A percentile compares a stretch with the other conserved stretches of the same genome.
Evolutionary conservation across 2,113 vertebrate species (phyloP).

Genomic region (Phasianus colchicus): DNA sequence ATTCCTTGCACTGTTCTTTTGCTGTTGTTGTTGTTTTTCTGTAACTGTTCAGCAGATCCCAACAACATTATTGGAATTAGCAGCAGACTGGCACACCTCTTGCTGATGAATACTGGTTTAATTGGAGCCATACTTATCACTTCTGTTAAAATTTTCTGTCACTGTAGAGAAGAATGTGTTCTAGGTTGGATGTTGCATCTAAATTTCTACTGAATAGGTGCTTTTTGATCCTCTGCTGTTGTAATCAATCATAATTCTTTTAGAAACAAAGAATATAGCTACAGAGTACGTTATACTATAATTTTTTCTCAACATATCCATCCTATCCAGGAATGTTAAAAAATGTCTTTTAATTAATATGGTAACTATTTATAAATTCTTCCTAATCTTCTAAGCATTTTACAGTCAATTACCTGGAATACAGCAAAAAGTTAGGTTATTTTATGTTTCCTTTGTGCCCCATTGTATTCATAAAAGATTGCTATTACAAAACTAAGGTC

Average conservation of each 20-base stretch:
- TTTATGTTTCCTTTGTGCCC: background rate
- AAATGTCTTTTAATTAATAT: background rate
- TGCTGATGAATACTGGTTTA: background rate
- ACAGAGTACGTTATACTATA: background rate
- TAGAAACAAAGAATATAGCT: background rate
- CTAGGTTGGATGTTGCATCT: accelerated
- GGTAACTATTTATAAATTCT: background rate
- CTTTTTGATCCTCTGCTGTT: background rate
- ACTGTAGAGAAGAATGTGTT: background rate
- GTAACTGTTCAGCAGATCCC: background rate
- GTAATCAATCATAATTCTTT: background rate
- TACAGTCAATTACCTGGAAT: background rate
- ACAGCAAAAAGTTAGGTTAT: background rate
- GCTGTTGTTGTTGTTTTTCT: background rate
- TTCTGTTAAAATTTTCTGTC: background rate
- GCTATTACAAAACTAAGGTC: background rate
- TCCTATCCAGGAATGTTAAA: background rate
- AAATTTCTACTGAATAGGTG: background rate
- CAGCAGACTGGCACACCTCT: background rate
- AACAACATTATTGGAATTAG: background rate
- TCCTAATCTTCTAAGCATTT: background rate
- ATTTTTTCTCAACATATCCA: background rate
- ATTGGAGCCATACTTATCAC: background rate
- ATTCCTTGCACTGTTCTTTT: background rate
- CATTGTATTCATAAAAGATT: background rate